Percentiles rank a stretch among this genome's conserved stretches.
Evolutionary conservation across 2,797 vertebrate species (phyloP).

Genomic region (Apodemus agrarius): DNA sequence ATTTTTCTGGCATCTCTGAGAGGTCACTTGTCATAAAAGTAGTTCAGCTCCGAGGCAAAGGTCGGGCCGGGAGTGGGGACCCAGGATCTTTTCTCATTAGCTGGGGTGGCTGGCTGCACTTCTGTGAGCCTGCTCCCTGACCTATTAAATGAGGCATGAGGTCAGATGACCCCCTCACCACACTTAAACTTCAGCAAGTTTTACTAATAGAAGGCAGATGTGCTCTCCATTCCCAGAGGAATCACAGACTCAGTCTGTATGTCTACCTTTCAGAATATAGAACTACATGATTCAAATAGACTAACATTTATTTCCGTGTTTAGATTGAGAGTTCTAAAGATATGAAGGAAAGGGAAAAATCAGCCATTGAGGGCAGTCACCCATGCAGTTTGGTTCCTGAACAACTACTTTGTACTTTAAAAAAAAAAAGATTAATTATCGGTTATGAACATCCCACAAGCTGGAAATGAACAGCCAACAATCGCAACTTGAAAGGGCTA

Average conservation of each 20-base stretch:
- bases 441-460: neutral
- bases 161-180: neutral
- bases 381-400: neutral
- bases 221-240: neutral
- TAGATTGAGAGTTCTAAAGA: neutral
- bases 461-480: neutral
- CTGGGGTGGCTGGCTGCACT: neutral
- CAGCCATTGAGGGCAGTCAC: neutral
- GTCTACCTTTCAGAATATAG: neutral
- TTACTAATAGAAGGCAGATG: neutral
- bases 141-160: conserved; percentile 19
- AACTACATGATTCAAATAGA: neutral
- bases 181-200: conserved; percentile 11
- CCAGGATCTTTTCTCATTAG: neutral
- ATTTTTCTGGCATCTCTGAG: neutral
- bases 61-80: neutral
- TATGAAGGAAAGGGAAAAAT: neutral
- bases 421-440: conserved; percentile 28
- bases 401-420: neutral
- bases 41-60: neutral
- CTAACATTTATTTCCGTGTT: neutral
- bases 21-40: neutral
- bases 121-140: neutral
- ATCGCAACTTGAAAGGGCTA: neutral
- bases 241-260: neutral